Evolutionary conservation across 2,888 invertebrate species (phyloP), one percentile per base, ranked within the genome.

Genomic region (Yponomeuta sedellus): DNA sequence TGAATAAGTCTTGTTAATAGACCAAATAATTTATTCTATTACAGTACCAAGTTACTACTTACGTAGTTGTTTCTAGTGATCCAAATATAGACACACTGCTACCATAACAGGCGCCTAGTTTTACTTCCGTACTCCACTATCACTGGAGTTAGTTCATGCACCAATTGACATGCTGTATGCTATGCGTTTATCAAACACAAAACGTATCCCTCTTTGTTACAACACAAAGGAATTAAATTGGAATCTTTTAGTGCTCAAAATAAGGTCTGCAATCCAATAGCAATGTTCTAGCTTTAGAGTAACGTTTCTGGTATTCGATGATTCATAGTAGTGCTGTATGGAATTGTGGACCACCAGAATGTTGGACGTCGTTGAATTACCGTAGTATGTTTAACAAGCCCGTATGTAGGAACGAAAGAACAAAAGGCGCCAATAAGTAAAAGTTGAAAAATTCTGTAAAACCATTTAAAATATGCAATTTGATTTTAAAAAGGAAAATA

Each of bases 121-220:
- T 52, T 25, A 20, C 59, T 59, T 59, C 59, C 59, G 59, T 22
- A 59, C 11, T 59, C 59, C 22, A 20, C 22, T 20, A 52, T 52
- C 44, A 12, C 59, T 59, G 20, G 20, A 20, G 59, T 25, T 59
- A 59, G 22, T 59, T 59, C 59, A 59, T 25, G 59, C 59, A 59
- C 59, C 59, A 59, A 20, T 20, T 59, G 59, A 59, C 59, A 10
- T 22, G 59, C 25, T 59, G 59, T 22, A 59, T 58, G 19, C 58
- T 44, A 44, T 52, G 44, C 44, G 44, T 52, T 52, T 52, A 52
- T 52, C 44, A 52, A 52, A 52, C 44, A 52, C 44, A 52, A 52
- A 52, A 52, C 34, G 44, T 52, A 52, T 52, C 44, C 16, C 16
- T 52, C 44, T 52, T 52, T 52, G 44, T 52, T 52, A 16, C 16